Conservation (phyloP, 2,888 invertebrate genomes). For the Athalia cordata region DNA sequence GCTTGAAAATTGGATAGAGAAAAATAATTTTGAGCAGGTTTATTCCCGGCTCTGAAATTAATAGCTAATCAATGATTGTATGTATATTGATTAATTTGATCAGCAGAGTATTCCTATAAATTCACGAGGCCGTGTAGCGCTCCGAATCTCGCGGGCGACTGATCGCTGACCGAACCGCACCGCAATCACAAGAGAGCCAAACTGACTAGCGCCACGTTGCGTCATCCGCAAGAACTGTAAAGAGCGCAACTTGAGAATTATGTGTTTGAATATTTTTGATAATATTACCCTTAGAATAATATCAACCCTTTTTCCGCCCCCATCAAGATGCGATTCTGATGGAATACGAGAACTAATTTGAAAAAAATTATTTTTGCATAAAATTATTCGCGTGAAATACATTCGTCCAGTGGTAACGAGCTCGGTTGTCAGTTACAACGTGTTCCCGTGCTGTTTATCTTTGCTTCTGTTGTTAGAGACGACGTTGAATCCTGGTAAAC, state of each 20-base stretch:
- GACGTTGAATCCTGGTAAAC: constrained; percentile 39
- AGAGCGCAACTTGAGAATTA: constrained; percentile 13
- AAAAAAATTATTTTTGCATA: no score
- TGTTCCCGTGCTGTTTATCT: no score
- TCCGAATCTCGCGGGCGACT: constrained; percentile 73
- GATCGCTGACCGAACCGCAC: constrained; percentile 64
- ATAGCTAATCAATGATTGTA: neutral
- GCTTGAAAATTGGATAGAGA: neutral
- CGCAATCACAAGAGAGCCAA: constrained; percentile 30
- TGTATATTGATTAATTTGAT: neutral
- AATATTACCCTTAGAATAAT: no score
- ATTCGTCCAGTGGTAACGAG: no score
- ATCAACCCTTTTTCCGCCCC: no score
- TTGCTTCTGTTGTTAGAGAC: no score
- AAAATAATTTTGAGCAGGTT: neutral
- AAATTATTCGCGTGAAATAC: no score
- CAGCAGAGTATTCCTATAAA: constrained; percentile 17
- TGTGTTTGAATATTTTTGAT: no score
- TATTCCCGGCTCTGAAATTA: neutral
- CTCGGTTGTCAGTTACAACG: no score
- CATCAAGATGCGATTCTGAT: no score
- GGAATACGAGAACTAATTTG: no score
- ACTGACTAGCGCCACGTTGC: constrained; percentile 25
- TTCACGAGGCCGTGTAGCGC: constrained; percentile 67
- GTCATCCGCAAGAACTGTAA: constrained; percentile 23